These are phyloP conservation scores for Dallia pectoralis DNA, from an alignment of 2,797 vertebrate genomes.

Conservation along the genomic window DNA sequence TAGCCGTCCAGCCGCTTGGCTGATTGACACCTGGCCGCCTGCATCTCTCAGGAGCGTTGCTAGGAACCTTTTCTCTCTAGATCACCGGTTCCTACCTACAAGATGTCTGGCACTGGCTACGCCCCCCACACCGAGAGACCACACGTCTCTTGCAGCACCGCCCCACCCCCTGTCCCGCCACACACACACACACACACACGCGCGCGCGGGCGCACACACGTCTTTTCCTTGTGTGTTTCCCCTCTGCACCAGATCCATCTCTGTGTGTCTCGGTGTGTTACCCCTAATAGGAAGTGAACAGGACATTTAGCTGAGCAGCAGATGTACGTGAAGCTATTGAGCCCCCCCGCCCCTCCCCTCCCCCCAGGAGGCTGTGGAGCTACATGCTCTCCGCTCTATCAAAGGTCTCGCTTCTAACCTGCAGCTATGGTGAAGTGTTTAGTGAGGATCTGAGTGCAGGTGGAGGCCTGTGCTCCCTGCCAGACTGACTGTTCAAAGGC, in stretches of 20 bases:
- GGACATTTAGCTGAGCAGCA: constrained; percentile 52
- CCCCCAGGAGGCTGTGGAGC: constrained; percentile 51
- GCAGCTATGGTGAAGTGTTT: constrained; percentile 58
- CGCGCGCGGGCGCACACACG: too few relatives aligned
- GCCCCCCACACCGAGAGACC: background rate
- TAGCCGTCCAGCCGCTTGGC: background rate
- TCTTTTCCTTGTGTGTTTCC: constrained; percentile 52
- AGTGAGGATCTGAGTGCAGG: constrained; percentile 56
- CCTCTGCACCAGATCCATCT: constrained; percentile 55
- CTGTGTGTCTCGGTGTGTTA: background rate
- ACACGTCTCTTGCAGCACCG: background rate
- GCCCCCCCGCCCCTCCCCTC: too few relatives aligned
- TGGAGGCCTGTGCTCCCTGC: constrained; percentile 49
- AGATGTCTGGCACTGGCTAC: background rate
- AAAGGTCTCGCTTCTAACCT: constrained; percentile 66
- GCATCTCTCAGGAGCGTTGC: background rate
- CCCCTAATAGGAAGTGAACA: constrained; percentile 67
- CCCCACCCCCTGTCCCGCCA: constrained; percentile 12
- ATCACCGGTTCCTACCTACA: background rate
- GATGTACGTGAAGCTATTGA: background rate
- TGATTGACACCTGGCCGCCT: background rate
- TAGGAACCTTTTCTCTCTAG: background rate
- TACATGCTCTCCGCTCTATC: constrained; percentile 63
- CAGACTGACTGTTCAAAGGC: constrained; percentile 61
- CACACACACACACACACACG: constrained; percentile 9